Base-by-base conservation (phyloP, 2,888 invertebrate species). In the Achlya flavicornis region DNA sequence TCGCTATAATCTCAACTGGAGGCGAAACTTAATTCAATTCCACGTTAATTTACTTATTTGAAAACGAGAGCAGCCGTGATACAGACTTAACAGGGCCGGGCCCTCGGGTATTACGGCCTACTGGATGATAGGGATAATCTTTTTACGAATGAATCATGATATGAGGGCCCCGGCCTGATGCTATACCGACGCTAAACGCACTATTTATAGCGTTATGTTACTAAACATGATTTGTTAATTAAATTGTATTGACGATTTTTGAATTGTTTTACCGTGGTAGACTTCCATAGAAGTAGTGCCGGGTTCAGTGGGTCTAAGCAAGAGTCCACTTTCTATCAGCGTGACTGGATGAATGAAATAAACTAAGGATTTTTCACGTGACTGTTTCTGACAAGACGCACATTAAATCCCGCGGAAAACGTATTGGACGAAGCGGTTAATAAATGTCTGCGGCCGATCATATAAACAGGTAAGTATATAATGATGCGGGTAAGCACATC, bases 41-140 rank as follows among this genome's bases (percentile, higher is more conserved):
- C 81, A 88, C 88, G 86, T 91, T 91, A 91, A 92, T 90, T 91
- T 88, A 90, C 87, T 91, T 89, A 91, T 90, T 90, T 87, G 88
- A 88, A 89, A 90, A 87, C 81, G 88, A 88, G 88, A 85, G 82
- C 81, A 82, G 79, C 77, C 79, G 78, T 81, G 82, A 78, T 81
- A 83, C 82, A 80, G 81, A 74, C 83, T 80, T 86, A 88, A 85
- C 85, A 81, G 79, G 79, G 80, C 73, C 70, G 70, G 75, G 75
- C 86, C 86, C 83, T 77, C 74, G 79, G 79, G 84, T 76, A 82
- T 85, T 85, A 82, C 80, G 77, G 77, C 70, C 72, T 76, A 72
- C 75, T 77, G 85, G 81, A 83, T 88, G 73, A 87, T 83, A 78
- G 73, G 87, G 86, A 87, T 91, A 85, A 88, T 87, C 87, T 89